phyloP scores from a whole-genome alignment of 2,888 invertebrate genomes.

The Eupsilia transversa region DNA sequence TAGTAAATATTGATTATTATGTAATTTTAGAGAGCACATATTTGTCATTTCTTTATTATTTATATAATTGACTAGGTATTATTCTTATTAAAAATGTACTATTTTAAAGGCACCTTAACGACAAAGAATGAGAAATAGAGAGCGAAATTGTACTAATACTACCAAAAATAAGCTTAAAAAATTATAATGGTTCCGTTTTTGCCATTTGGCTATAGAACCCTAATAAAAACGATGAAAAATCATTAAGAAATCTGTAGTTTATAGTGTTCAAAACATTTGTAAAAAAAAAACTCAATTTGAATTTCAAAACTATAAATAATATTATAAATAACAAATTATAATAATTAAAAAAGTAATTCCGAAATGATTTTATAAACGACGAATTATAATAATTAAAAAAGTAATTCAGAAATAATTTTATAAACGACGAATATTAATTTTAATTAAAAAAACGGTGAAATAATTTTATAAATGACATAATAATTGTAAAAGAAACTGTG shows the following conservation, averaged over 20 bases:
- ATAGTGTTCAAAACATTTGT: constrained; percentile 5
- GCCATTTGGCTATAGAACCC: neutral
- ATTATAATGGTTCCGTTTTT: neutral
- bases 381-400: neutral
- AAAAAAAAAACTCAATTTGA: constrained; percentile 14
- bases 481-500: constrained; percentile 3
- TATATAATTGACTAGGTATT: neutral
- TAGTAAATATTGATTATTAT: neutral
- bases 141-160: constrained; percentile 39
- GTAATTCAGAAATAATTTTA: neutral
- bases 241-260: constrained; percentile 26
- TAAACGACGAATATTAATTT: neutral
- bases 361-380: constrained; percentile 17
- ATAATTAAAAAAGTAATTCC: neutral
- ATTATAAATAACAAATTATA: neutral
- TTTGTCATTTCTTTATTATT: neutral
- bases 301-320: constrained; percentile 1
- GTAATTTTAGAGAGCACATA: constrained; percentile 2
- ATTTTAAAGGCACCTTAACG: constrained; percentile 15
- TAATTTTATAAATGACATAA: constrained; percentile 4
- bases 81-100: neutral
- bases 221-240: constrained; percentile 33
- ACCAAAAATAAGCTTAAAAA: constrained; percentile 46
- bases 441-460: constrained; percentile 10
- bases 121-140: constrained; percentile 25